Evolutionary conservation across 2,797 vertebrate genomes (phyloP).

Genomic region (Schizopygopsis malacanthus): DNA sequence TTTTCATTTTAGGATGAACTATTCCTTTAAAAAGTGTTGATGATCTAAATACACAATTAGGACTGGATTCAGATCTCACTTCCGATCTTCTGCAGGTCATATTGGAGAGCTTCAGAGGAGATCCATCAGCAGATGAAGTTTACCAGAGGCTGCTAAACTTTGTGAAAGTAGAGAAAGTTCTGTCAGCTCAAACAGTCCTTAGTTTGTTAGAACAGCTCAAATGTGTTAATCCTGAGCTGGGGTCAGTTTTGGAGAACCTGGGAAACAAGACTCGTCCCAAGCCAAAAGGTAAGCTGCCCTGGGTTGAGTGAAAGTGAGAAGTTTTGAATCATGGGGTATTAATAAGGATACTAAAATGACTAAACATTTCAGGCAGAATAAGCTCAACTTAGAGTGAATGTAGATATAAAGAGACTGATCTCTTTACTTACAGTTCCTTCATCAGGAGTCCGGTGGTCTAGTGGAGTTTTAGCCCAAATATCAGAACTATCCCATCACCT

Average conservation of each 20-base stretch:
- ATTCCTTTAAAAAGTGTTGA: neutral
- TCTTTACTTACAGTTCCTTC: neutral
- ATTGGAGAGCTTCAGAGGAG: slow-evolving; percentile 67
- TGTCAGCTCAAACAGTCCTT: slow-evolving; percentile 64
- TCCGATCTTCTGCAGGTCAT: slow-evolving; percentile 66
- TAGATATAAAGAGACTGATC: neutral
- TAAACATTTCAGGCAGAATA: neutral
- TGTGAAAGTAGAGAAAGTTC: slow-evolving; percentile 58
- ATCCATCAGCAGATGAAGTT: slow-evolving; percentile 58
- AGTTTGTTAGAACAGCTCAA: slow-evolving; percentile 70
- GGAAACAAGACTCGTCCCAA: neutral
- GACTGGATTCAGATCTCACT: neutral
- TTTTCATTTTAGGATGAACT: neutral
- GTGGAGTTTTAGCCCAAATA: slow-evolving; percentile 67
- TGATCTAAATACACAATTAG: neutral
- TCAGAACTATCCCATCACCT: slow-evolving; percentile 76
- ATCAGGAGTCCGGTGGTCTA: slow-evolving; percentile 59
- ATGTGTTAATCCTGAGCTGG: slow-evolving; percentile 62
- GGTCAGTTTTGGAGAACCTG: slow-evolving; percentile 46
- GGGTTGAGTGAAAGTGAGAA: neutral
- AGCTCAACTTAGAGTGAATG: neutral
- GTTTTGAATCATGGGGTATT: neutral
- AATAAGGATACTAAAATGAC: neutral
- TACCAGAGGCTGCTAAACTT: slow-evolving; percentile 71
- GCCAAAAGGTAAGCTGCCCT: slow-evolving; percentile 29